Base-by-base conservation (phyloP, 2,113 vertebrate species). In the Triplophysa tibetana region DNA sequence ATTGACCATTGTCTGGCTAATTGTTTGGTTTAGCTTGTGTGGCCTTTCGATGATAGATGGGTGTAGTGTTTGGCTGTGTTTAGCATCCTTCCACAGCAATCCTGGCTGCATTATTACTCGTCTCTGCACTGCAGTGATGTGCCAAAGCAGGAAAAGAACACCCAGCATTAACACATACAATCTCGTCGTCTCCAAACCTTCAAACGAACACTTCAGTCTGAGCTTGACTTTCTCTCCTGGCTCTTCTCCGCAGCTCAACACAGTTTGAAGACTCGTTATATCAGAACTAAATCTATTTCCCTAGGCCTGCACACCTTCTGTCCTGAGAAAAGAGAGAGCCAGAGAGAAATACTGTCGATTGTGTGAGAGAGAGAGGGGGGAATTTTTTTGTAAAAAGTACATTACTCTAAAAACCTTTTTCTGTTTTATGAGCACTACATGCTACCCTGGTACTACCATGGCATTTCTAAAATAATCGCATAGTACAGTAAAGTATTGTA, bases 31-130 rank as follows among this genome's bases (percentile, higher is more conserved):
- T 60, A 58, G 16, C 23, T 65, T 24, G n/a, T 29, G 50, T 58
- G 52, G 33, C 33, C 33, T 11, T 72, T 38, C 19, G 41, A 72
- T n/a, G 24, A 24, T 54, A 14, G 45, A 24, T 70, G 75, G 62
- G 6, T 26, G 50, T 11, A 70, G 73, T 63, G 23, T 65, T 73
- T 72, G 60, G 50, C 24, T 63, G 73, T 63, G 23, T 65, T 73
- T 72, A 66, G 50, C 24, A 67, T 10, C 56, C 56, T 26, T 17
- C 52, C 14, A 33, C 69, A 66, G 48, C 50, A 68, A 68, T 45
- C 8, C 69, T 83, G 64, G 61, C 84, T 88, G 82, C 83, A 88
- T 90, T 87, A 88, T 89, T 88, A 52, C 11, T 83, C 87, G 14
- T 70, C 50, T 73, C 52, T 75, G 52, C 64, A 76, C 54, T 69